Conservation (phyloP, 2,113 vertebrate species). For the Rhineura floridana region DNA sequence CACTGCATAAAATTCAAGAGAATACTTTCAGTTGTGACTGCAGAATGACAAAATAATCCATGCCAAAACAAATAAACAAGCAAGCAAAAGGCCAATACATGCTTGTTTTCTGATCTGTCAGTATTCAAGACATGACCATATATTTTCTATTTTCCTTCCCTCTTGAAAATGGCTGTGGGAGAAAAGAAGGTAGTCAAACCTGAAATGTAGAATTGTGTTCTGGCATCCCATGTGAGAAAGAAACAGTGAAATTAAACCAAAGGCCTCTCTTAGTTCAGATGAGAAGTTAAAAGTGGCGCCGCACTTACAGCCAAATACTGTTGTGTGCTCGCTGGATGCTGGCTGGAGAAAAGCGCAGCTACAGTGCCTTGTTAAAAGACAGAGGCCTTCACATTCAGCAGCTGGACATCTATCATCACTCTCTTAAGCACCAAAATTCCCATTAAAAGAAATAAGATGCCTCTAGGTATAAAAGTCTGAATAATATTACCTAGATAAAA, state of each 20-base stretch:
- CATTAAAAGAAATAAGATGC: constrained; percentile 44
- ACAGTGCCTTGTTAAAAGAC: constrained; percentile 25
- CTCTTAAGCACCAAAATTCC: constrained; percentile 18
- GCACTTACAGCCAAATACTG: not conserved
- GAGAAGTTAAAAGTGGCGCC: not conserved
- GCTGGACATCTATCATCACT: constrained; percentile 32
- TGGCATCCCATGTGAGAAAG: not conserved
- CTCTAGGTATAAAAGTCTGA: constrained; percentile 29
- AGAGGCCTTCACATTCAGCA: constrained; percentile 15
- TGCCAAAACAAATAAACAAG: not conserved
- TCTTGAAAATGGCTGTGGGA: not conserved
- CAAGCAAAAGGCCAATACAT: not conserved
- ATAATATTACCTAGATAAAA: constrained; percentile 42
- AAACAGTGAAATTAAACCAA: not conserved
- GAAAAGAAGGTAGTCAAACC: not conserved
- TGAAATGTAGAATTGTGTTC: not conserved
- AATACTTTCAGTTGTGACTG: constrained; percentile 13
- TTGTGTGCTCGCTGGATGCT: not conserved
- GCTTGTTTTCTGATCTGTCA: not conserved
- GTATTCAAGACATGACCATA: too few species aligned
- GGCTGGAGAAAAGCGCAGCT: not conserved
- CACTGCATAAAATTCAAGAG: not conserved
- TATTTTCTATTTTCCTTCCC: not conserved
- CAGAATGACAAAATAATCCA: not conserved
- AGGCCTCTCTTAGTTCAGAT: not conserved